Conservation (phyloP, 2,113 vertebrate species). For the Apaloderma vittatum region DNA sequence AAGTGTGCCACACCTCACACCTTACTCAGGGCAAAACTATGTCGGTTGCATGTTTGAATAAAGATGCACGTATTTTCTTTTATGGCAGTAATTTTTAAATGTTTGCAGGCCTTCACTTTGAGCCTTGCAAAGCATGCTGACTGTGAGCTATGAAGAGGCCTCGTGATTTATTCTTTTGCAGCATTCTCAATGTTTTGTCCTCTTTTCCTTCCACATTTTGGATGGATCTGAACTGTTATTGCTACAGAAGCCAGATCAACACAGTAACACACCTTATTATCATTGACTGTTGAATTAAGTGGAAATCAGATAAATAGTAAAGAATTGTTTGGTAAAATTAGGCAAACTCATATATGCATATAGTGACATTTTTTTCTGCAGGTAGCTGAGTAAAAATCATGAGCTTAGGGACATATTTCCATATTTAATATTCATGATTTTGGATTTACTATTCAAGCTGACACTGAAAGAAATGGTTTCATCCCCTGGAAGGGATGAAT, state of each 20-base stretch:
- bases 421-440: not conserved
- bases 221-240: not conserved
- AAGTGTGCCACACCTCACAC: not conserved
- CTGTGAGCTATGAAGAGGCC: not conserved
- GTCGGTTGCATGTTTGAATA: not conserved
- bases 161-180: not conserved
- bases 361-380: not conserved
- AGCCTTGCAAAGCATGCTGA: not conserved
- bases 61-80: not conserved
- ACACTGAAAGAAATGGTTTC: not conserved
- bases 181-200: not conserved
- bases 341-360: not conserved
- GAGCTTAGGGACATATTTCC: not conserved
- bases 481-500: not conserved
- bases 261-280: not conserved
- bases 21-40: not conserved
- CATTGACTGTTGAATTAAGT: not conserved
- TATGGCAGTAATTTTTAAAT: not conserved
- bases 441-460: not conserved
- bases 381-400: not conserved
- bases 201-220: not conserved
- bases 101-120: not conserved
- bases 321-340: not conserved
- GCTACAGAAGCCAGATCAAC: not conserved
- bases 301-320: not conserved